Conservation (phyloP, 2,888 invertebrate genomes). For the Phaonia tiefii region DNA sequence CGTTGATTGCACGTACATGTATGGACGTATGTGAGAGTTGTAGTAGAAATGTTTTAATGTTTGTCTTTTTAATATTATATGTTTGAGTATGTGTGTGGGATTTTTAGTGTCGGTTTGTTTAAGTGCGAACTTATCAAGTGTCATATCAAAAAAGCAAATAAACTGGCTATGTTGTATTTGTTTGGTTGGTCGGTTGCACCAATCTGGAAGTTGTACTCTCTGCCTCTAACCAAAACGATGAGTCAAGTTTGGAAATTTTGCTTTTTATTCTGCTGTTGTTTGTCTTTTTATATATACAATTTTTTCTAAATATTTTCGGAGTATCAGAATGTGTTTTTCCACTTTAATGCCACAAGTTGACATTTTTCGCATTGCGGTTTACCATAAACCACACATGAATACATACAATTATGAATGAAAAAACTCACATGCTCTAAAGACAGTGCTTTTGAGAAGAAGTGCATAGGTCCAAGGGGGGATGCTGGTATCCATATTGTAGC, state of each 20-base stretch:
- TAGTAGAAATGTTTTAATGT: too few species aligned
- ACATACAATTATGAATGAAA: constrained; percentile 34
- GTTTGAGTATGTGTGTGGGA: constrained; percentile 38
- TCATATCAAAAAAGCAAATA: constrained; percentile 31
- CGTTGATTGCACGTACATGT: background rate
- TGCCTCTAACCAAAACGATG: constrained; percentile 19
- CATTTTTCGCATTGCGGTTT: constrained; percentile 80
- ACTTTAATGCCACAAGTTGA: constrained; percentile 76
- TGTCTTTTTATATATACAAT: constrained; percentile 10
- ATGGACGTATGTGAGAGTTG: too few species aligned
- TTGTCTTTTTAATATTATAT: too few species aligned
- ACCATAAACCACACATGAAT: constrained; percentile 76
- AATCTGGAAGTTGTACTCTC: too few species aligned
- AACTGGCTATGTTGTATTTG: constrained; percentile 23
- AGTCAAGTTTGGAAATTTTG: constrained; percentile 49
- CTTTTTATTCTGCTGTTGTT: constrained; percentile 48
- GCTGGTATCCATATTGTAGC: too few species aligned
- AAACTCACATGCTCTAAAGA: constrained; percentile 10
- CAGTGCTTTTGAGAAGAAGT: background rate
- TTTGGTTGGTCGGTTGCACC: background rate
- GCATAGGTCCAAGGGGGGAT: too few species aligned
- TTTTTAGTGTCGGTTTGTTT: background rate
- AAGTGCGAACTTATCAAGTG: constrained; percentile 46
- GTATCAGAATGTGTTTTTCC: constrained; percentile 41
- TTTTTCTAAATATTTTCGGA: constrained; percentile 27